A percentile compares a stretch with the other conserved stretches of the same genome.
Conservation (phyloP, 2,113 vertebrate genomes). For the Apeltes quadracus region DNA sequence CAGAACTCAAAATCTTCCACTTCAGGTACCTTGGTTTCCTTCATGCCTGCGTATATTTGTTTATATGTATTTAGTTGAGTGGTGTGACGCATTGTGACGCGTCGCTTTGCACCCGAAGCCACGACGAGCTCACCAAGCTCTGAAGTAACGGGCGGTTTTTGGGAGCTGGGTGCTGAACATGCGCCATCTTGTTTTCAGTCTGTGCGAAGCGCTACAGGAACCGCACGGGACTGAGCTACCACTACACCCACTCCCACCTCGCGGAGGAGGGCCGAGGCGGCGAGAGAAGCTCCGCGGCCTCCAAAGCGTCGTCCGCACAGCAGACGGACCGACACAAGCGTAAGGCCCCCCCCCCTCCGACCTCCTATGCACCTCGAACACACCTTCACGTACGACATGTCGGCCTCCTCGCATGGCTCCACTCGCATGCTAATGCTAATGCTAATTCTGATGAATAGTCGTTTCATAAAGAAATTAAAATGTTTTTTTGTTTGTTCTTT, state of each 20-base stretch:
- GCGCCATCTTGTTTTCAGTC: constrained; percentile 76
- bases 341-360: too few species aligned
- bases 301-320: constrained; percentile 81
- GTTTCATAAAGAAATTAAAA: too few species aligned
- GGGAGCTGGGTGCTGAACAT: too few species aligned
- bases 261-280: constrained; percentile 89
- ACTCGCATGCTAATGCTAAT: neutral
- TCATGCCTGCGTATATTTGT: constrained; percentile 32
- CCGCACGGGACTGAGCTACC: constrained; percentile 95
- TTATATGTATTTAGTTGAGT: constrained; percentile 41
- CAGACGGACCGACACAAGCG: constrained; percentile 92
- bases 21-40: constrained; percentile 77
- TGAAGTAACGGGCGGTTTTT: too few species aligned
- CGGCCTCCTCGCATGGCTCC: neutral
- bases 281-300: constrained; percentile 85
- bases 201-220: constrained; percentile 97
- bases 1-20: constrained; percentile 85
- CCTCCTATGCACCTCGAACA: neutral
- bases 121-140: too few species aligned
- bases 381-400: neutral
- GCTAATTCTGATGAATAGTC: too few species aligned
- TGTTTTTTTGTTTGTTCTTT: neutral
- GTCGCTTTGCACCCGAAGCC: too few species aligned
- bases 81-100: too few species aligned
- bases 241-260: constrained; percentile 93